phyloP scores from a whole-genome alignment of 2,797 vertebrate species.

The Onychomys leucogaster region DNA sequence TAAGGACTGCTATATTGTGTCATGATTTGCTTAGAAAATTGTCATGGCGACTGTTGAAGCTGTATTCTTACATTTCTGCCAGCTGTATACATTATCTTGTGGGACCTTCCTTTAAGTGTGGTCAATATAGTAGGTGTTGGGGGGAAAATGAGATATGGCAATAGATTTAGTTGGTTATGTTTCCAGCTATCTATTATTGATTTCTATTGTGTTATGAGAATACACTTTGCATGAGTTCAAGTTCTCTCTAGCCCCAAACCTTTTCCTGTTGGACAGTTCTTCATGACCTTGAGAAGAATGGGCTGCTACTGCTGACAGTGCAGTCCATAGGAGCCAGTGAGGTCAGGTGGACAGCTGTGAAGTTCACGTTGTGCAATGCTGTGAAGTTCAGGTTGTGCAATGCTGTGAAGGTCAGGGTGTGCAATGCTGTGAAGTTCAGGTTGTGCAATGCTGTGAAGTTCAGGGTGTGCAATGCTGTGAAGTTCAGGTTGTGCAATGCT shows the following conservation, averaged over 20 bases:
- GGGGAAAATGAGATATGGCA: not conserved
- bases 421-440: too few relatives aligned
- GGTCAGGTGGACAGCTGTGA: not conserved
- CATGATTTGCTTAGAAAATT: not conserved
- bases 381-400: not conserved
- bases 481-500: too few relatives aligned
- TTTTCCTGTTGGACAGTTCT: not conserved
- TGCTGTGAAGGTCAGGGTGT: too few relatives aligned
- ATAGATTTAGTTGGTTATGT: not conserved
- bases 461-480: not conserved
- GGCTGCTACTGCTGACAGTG: not conserved
- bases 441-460: too few relatives aligned
- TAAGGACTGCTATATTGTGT: not conserved
- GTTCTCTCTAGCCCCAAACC: not conserved
- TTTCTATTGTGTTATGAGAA: not conserved
- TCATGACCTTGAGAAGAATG: not conserved
- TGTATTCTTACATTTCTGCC: not conserved
- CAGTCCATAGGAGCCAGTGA: not conserved
- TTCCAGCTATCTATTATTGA: not conserved
- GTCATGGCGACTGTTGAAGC: not conserved
- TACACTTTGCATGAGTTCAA: not conserved
- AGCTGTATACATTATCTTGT: not conserved
- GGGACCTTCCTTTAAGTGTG: not conserved
- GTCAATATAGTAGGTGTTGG: not conserved
- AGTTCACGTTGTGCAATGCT: not conserved